These are phyloP conservation scores for Alligator sinensis DNA, from an alignment of 2,113 vertebrate genomes.

Conservation along the genomic window DNA sequence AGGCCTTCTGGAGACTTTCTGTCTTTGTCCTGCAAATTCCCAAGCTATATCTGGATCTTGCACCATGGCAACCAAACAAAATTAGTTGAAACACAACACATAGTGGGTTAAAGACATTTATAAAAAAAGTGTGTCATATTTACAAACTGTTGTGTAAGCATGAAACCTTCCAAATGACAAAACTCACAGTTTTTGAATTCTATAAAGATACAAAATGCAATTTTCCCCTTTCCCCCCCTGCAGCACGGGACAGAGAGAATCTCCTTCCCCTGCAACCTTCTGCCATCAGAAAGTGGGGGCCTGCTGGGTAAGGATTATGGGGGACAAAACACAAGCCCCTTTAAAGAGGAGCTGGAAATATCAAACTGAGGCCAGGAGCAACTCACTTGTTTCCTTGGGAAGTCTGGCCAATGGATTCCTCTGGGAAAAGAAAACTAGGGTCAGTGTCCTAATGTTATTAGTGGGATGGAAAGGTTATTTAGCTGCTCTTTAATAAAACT, in stretches of 20 bases:
- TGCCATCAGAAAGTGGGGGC: not conserved
- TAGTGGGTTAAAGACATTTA: slow-evolving; percentile 73
- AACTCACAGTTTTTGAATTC: slow-evolving; percentile 53
- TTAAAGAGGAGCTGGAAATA: not conserved
- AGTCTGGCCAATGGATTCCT: slow-evolving; percentile 8
- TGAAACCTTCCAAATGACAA: slow-evolving; percentile 46
- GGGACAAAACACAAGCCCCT: not conserved
- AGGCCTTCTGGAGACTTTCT: not conserved
- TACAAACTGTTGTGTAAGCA: slow-evolving; percentile 69
- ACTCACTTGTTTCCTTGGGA: not conserved
- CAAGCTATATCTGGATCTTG: not conserved
- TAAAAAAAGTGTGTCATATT: slow-evolving; percentile 68
- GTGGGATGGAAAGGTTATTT: slow-evolving; percentile 24
- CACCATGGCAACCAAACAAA: not conserved
- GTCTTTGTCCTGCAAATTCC: not conserved
- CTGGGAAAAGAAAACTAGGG: not conserved
- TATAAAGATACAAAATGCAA: slow-evolving; percentile 69
- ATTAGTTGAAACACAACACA: slow-evolving; percentile 40
- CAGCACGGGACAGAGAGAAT: slow-evolving; percentile 11
- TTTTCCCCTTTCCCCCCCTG: slow-evolving; percentile 51
- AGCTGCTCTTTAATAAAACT: slow-evolving; percentile 1
- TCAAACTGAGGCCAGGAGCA: not conserved
- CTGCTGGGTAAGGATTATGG: slow-evolving; percentile 6
- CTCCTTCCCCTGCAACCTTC: not conserved
- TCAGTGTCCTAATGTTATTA: not conserved